A percentile compares a stretch with the other conserved stretches of the same genome.
phyloP scores from a whole-genome alignment of 2,113 vertebrate species.

The Odocoileus virginianus region DNA sequence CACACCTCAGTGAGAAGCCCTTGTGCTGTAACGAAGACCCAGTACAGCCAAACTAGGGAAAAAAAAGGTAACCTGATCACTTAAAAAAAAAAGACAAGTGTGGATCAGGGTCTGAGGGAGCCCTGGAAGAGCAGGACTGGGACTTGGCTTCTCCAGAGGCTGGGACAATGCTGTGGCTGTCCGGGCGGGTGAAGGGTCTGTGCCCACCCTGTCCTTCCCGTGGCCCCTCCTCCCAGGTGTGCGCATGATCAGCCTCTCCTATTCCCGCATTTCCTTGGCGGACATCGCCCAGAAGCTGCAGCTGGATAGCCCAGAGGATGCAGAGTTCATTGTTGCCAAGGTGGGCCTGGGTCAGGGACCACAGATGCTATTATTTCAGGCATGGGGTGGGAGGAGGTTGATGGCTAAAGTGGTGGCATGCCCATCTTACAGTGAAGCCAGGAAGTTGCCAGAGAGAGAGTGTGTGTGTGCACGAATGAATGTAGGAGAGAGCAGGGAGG shows the following conservation, averaged over 20 bases:
- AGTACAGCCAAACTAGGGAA: background rate
- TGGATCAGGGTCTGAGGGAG: background rate
- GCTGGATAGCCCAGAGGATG: slow-evolving; percentile 96
- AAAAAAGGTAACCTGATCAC: background rate
- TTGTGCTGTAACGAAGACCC: background rate
- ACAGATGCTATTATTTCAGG: background rate
- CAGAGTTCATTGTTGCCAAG: slow-evolving; percentile 98
- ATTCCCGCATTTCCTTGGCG: slow-evolving; percentile 95
- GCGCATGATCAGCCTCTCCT: slow-evolving; percentile 98
- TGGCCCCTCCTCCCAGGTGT: slow-evolving; percentile 81
- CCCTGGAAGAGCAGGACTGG: background rate
- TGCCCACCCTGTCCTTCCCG: background rate
- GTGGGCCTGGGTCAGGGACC: slow-evolving; percentile 70
- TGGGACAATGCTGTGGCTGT: background rate
- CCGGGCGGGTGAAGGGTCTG: background rate
- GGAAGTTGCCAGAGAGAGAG: background rate
- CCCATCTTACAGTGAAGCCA: background rate
- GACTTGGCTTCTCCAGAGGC: background rate
- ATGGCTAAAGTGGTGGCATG: background rate
- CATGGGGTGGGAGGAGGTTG: background rate
- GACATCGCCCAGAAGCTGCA: slow-evolving; percentile 98
- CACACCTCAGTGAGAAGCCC: background rate
- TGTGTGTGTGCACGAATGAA: rapidly evolving
- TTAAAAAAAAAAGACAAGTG: slow-evolving; percentile 88
- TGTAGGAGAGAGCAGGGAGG: background rate